Percentiles rank a stretch among this genome's conserved stretches.
phyloP scores from a whole-genome alignment of 37 sponge, comb jelly and placozoan species.

The Haliclona indistincta region DNA sequence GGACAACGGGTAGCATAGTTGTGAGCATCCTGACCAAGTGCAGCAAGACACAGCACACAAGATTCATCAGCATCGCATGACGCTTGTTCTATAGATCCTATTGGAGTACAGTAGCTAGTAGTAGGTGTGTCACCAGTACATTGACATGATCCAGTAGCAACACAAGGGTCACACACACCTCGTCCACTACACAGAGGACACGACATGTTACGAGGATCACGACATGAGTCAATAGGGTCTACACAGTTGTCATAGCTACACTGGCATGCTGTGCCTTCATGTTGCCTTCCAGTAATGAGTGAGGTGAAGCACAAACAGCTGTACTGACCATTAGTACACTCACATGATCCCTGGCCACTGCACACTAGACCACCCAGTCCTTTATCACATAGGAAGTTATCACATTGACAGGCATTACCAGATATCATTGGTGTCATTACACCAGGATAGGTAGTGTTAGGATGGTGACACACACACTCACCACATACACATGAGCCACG shows the following conservation, averaged over 20 bases:
- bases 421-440: no score
- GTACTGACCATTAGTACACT: not conserved
- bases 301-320: not conserved
- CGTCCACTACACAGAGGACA: not conserved
- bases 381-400: not conserved
- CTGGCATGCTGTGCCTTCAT: not conserved
- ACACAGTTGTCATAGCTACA: not conserved
- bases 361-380: constrained; percentile 4
- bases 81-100: not conserved
- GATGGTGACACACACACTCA: not conserved
- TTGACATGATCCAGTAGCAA: not conserved
- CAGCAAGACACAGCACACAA: not conserved
- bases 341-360: constrained; percentile 12
- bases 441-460: no score
- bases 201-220: not conserved
- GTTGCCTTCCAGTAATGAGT: not conserved
- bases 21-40: not conserved
- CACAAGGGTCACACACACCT: not conserved
- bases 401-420: not conserved
- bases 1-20: not conserved
- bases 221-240: no score
- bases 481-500: constrained; percentile 2
- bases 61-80: not conserved
- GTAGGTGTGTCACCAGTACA: not conserved
- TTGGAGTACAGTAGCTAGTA: not conserved